Conservation (phyloP, 2,888 invertebrate species). For the Bugulina stolonifera region DNA sequence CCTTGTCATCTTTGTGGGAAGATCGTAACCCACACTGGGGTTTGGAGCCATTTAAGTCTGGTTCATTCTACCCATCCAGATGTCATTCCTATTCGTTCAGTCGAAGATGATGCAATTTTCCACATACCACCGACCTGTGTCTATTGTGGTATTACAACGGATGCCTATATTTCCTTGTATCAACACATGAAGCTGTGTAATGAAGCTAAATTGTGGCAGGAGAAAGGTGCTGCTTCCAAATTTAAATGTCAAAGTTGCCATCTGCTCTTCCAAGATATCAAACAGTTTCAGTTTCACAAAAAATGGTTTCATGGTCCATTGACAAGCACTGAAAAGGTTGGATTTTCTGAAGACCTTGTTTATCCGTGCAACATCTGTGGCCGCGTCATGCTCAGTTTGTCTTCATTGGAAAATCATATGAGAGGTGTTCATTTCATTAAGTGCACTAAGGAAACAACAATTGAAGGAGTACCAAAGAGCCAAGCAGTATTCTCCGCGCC, state of each 20-base stretch:
- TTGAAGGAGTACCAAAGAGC: not conserved
- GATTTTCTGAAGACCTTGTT: too few species aligned
- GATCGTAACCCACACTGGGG: not conserved
- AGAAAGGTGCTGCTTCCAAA: not conserved
- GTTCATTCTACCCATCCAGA: too few species aligned
- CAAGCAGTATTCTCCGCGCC: too few species aligned
- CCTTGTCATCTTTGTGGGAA: constrained; percentile 17
- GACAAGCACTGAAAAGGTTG: too few species aligned
- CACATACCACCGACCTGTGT: not conserved
- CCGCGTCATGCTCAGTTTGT: not conserved
- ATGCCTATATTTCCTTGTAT: not conserved
- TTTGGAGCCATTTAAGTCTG: not conserved
- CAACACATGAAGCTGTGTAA: not conserved
- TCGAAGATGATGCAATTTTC: not conserved
- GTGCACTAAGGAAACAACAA: not conserved
- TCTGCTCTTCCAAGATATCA: not conserved
- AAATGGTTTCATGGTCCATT: too few species aligned
- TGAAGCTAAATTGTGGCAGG: not conserved
- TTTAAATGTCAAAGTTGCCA: not conserved
- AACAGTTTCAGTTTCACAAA: not conserved
- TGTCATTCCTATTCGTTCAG: too few species aligned
- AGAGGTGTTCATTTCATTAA: not conserved
- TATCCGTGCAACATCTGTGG: constrained; percentile 12
- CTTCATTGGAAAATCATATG: constrained; percentile 11
- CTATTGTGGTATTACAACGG: not conserved